Evolutionary conservation across 2,797 vertebrate species (phyloP).

Genomic region (Meda fulgida): DNA sequence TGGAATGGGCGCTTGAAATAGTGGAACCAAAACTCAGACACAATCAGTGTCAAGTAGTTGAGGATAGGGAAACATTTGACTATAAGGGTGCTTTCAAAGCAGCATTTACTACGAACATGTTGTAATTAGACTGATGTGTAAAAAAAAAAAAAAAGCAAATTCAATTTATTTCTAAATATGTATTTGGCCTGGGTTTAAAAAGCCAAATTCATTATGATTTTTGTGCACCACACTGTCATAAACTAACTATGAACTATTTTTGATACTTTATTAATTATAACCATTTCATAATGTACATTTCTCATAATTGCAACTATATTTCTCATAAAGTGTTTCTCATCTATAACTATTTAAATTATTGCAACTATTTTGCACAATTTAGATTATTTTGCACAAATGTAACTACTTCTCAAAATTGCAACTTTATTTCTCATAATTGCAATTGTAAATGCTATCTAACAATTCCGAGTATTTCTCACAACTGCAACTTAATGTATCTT

Average conservation of each 20-base stretch:
- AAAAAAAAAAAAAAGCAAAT: neutral
- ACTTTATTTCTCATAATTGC: neutral
- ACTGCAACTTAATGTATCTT: neutral
- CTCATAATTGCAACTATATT: neutral
- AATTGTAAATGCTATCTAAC: neutral
- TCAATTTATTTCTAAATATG: neutral
- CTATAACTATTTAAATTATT: neutral
- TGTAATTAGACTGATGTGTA: neutral
- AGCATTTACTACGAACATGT: neutral
- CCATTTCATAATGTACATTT: neutral
- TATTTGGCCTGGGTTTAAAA: neutral
- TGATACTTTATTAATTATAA: neutral
- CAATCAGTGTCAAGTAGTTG: neutral
- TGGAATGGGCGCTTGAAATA: neutral
- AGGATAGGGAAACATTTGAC: neutral
- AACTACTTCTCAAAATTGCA: neutral
- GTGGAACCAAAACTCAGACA: constrained; percentile 8
- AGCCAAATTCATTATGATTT: neutral
- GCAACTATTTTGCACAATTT: neutral
- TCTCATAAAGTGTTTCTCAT: neutral
- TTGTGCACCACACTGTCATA: neutral
- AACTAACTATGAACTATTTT: neutral
- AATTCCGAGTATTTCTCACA: neutral
- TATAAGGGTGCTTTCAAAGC: neutral
- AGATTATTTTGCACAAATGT: neutral